Conservation (phyloP, 1,140 invertebrate species). For the Drosophila yakuba region DNA sequence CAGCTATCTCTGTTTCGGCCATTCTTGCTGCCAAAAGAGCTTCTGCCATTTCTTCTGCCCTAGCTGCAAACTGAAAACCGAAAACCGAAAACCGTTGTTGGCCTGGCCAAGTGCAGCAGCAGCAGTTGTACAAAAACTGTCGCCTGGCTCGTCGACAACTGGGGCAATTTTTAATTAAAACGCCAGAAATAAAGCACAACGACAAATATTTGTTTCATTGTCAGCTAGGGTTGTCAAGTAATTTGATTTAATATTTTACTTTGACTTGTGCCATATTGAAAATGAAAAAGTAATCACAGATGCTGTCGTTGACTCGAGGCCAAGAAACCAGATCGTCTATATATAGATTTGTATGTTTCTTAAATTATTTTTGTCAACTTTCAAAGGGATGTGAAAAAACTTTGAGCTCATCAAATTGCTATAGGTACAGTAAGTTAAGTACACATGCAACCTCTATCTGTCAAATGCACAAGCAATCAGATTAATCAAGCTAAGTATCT, state of each 20-base stretch:
- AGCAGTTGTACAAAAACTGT: conserved; percentile 16
- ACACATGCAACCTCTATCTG: too few species aligned
- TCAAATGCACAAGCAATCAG: not conserved
- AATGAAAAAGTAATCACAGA: conserved; percentile 41
- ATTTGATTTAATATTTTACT: conserved; percentile 50
- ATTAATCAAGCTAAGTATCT: not conserved
- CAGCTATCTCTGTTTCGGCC: conserved; percentile 23
- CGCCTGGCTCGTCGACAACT: conserved; percentile 47
- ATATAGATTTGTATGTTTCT: not conserved
- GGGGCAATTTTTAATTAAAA: conserved; percentile 67
- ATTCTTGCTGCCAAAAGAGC: conserved; percentile 41
- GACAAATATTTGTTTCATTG: conserved; percentile 57
- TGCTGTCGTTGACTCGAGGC: conserved; percentile 28
- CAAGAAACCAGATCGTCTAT: conserved; percentile 35
- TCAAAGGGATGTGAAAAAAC: not conserved
- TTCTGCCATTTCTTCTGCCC: conserved; percentile 4
- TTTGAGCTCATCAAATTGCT: not conserved
- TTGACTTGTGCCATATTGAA: conserved; percentile 36
- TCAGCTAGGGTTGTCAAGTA: conserved; percentile 49
- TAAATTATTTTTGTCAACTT: conserved; percentile 6
- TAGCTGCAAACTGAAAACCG: conserved; percentile 24
- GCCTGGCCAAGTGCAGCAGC: conserved; percentile 44
- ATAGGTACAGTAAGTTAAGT: not conserved
- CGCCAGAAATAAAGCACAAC: conserved; percentile 51
- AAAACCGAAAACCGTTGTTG: conserved; percentile 16